These are phyloP conservation scores for Etheostoma spectabile DNA, from an alignment of 2,113 vertebrate genomes.

Conservation along the genomic window DNA sequence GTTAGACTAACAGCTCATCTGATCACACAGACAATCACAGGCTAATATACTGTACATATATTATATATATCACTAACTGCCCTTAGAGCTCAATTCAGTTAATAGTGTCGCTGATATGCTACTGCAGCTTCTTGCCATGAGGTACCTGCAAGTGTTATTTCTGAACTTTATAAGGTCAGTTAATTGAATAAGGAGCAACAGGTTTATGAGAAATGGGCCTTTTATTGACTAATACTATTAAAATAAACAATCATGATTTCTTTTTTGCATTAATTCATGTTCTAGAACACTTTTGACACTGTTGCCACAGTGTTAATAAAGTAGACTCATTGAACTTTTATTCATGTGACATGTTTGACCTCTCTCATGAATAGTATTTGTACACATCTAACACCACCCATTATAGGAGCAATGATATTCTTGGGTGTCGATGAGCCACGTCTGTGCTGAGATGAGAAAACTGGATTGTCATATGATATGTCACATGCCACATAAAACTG, in stretches of 20 bases:
- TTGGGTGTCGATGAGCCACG: slow-evolving; percentile 29
- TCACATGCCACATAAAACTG: slow-evolving; percentile 71
- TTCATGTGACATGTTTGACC: slow-evolving; percentile 13
- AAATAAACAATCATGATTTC: not conserved
- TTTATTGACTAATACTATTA: not conserved
- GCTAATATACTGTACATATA: too few relatives aligned
- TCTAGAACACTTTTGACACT: not conserved
- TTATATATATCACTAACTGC: not conserved
- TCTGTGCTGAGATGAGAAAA: slow-evolving; percentile 61
- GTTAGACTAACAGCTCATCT: not conserved
- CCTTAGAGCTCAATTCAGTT: not conserved
- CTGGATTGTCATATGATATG: slow-evolving; percentile 65
- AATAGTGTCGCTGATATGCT: not conserved
- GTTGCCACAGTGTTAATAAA: not conserved
- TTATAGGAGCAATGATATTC: slow-evolving; percentile 48
- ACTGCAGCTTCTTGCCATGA: not conserved
- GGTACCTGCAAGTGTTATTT: not conserved
- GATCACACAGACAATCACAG: too few relatives aligned
- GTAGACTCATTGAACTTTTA: not conserved
- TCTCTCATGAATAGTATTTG: slow-evolving; percentile 19
- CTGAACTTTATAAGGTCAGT: not conserved
- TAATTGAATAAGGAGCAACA: not conserved
- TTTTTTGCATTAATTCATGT: not conserved
- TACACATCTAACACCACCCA: slow-evolving; percentile 35
- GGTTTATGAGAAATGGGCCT: not conserved